A percentile compares a stretch with the other conserved stretches of the same genome.
These are phyloP conservation scores for Tolmerus cingulatus DNA, from an alignment of 2,888 invertebrate genomes.

Conservation along the genomic window DNA sequence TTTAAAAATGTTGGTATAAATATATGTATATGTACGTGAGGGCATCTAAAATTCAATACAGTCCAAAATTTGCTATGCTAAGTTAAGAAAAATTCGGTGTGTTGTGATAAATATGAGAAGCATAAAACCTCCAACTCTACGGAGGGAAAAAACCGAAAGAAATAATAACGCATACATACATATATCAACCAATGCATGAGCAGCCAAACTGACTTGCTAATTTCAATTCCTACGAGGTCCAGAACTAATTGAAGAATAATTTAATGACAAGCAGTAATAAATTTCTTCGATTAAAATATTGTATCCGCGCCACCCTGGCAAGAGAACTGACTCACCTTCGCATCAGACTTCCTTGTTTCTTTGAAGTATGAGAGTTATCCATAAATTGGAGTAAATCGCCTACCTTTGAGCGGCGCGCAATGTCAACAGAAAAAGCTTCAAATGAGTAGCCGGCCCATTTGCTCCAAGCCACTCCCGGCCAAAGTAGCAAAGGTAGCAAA, in stretches of 20 bases:
- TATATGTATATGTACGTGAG: no score
- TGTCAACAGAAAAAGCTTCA: slow-evolving; percentile 8
- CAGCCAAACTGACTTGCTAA: neutral
- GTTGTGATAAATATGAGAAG: neutral
- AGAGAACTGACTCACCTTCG: slow-evolving; percentile 37
- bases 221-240: neutral
- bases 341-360: slow-evolving; percentile 33
- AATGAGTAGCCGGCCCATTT: neutral
- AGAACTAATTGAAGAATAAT: slow-evolving; percentile 8
- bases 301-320: slow-evolving; percentile 15
- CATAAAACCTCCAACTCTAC: neutral
- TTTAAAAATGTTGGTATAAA: no score
- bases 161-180: neutral
- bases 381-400: slow-evolving; percentile 40
- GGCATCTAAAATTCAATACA: no score
- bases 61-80: no score
- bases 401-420: neutral
- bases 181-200: neutral
- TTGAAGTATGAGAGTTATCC: neutral
- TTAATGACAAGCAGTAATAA: slow-evolving; percentile 12
- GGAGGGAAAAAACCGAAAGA: neutral
- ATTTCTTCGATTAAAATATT: slow-evolving; percentile 31
- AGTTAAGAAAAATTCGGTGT: no score
- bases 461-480: neutral
- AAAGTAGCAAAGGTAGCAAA: neutral